Conservation (phyloP, 1,140 invertebrate species). For the Panagrolaimus sp. region DNA sequence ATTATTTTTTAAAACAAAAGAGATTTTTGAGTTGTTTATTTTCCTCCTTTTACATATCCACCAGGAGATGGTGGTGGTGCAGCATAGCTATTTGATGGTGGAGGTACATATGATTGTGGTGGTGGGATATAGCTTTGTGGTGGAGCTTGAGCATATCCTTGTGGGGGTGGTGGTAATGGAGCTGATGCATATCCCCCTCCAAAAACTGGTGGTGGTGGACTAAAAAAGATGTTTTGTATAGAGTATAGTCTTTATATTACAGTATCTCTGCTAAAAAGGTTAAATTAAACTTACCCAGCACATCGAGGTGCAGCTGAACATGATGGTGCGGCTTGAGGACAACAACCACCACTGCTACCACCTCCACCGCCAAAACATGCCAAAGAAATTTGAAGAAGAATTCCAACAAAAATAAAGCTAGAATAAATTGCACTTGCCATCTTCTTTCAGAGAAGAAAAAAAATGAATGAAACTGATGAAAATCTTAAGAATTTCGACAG, state of each 20-base stretch:
- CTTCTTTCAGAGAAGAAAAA: too few species aligned
- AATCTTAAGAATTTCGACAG: too few species aligned
- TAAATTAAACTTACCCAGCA: not conserved
- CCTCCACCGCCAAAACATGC: not conserved
- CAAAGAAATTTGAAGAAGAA: too few species aligned
- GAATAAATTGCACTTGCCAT: too few species aligned
- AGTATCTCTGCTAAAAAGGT: too few species aligned
- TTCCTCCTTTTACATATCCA: not conserved
- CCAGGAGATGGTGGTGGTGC: not conserved
- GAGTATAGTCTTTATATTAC: too few species aligned
- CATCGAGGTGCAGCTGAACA: not conserved
- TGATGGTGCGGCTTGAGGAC: not conserved
- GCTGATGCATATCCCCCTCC: not conserved
- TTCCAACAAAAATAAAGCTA: too few species aligned
- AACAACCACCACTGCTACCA: slow-evolving; percentile 2
- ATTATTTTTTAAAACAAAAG: too few species aligned
- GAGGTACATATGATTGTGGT: not conserved
- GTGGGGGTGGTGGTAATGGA: not conserved
- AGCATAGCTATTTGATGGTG: not conserved
- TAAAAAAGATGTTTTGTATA: too few species aligned
- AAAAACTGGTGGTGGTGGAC: not conserved
- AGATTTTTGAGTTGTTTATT: not conserved
- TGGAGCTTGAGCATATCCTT: slow-evolving; percentile 1
- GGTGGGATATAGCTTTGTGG: not conserved
- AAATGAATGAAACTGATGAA: too few species aligned